These are phyloP conservation scores for Cervus canadensis DNA, from an alignment of 2,113 vertebrate genomes.

Conservation along the genomic window DNA sequence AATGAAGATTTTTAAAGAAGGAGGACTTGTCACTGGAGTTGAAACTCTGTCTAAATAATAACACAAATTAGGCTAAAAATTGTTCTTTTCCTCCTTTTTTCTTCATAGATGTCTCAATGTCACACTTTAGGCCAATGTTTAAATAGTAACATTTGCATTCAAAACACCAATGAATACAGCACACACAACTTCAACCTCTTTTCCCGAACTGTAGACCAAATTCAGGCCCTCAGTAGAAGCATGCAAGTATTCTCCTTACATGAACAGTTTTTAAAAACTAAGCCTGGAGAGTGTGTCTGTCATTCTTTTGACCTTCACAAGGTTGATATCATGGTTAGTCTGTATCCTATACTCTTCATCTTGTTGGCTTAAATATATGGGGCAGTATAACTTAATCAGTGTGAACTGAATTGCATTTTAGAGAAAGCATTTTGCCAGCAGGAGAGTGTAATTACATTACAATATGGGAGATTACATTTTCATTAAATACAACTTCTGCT, in stretches of 20 bases:
- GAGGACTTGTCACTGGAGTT: not conserved
- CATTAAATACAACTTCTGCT: not conserved
- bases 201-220: not conserved
- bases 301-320: not conserved
- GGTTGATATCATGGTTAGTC: not conserved
- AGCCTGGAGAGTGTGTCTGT: too few species aligned
- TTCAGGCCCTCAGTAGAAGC: not conserved
- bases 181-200: not conserved
- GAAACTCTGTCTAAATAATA: not conserved
- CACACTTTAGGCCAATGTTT: not conserved
- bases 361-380: not conserved
- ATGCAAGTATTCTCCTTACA: not conserved
- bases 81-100: not conserved
- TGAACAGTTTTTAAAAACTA: not conserved
- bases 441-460: not conserved
- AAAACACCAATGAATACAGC: not conserved
- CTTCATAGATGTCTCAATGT: not conserved
- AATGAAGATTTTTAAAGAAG: not conserved
- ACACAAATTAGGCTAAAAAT: not conserved
- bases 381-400: not conserved
- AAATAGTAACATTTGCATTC: not conserved
- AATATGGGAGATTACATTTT: not conserved
- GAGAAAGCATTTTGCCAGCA: not conserved
- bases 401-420: not conserved
- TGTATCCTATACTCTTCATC: not conserved